Evolutionary conservation across 2,888 invertebrate genomes (phyloP).

Genomic region (Cephus runcator): DNA sequence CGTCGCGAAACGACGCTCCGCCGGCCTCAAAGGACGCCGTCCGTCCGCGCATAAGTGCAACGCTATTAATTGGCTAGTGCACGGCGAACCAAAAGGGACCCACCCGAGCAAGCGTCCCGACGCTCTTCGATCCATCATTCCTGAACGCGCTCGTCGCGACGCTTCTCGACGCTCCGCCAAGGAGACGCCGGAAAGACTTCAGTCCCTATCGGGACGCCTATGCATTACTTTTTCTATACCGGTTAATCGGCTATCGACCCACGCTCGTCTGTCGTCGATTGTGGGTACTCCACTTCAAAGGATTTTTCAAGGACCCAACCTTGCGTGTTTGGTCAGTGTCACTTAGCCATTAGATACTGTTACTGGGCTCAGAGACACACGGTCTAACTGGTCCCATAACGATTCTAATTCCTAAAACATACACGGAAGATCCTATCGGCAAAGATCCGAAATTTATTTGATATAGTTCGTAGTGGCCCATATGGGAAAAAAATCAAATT

Average conservation of each 20-base stretch:
- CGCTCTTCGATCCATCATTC: background rate
- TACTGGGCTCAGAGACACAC: background rate
- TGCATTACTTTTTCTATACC: background rate
- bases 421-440: background rate
- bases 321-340: background rate
- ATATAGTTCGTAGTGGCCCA: background rate
- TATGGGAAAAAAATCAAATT: background rate
- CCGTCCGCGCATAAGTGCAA: constrained; percentile 30
- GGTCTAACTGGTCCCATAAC: background rate
- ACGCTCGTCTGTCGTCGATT: background rate
- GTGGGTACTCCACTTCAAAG: background rate
- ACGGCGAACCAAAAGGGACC: background rate
- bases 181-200: background rate
- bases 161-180: background rate
- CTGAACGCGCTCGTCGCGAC: background rate
- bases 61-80: constrained; percentile 36
- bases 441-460: background rate
- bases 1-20: constrained; percentile 52
- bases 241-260: background rate
- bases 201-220: background rate
- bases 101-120: background rate
- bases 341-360: background rate
- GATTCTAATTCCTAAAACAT: background rate
- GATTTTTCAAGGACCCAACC: background rate
- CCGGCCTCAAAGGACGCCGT: constrained; percentile 38